phyloP scores from a whole-genome alignment of 2,888 invertebrate species.

The Junonia oenone region DNA sequence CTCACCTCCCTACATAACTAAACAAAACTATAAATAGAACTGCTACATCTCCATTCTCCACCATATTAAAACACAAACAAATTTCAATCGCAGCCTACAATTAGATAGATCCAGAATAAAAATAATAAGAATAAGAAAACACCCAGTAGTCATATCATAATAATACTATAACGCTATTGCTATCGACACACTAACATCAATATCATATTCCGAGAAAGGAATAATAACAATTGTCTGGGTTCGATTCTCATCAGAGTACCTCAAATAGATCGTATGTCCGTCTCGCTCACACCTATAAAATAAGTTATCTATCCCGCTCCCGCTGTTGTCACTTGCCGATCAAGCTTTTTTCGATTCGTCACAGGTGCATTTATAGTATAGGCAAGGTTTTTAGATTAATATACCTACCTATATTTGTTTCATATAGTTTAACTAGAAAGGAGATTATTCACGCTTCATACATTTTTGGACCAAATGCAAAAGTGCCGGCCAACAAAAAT shows the following conservation, averaged over 20 bases:
- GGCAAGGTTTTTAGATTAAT: constrained; percentile 21
- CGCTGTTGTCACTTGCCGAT: constrained; percentile 37
- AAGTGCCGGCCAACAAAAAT: too few relatives aligned
- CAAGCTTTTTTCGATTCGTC: constrained; percentile 38
- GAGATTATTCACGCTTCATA: too few relatives aligned
- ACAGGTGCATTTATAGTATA: constrained; percentile 36
- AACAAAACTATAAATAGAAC: too few relatives aligned
- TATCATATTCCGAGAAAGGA: constrained; percentile 18
- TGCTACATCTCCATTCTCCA: too few relatives aligned
- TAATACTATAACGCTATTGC: too few relatives aligned
- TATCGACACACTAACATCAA: background rate
- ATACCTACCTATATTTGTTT: too few relatives aligned
- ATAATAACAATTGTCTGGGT: constrained; percentile 22
- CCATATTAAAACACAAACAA: too few relatives aligned
- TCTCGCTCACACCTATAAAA: constrained; percentile 20
- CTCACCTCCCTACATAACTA: too few relatives aligned
- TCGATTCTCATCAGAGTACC: constrained; percentile 10
- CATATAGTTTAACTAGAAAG: too few relatives aligned
- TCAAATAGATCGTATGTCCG: constrained; percentile 10
- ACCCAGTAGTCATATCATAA: background rate
- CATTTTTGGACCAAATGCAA: too few relatives aligned
- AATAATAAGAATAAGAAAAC: background rate
- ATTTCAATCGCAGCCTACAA: too few relatives aligned
- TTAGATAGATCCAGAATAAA: background rate
- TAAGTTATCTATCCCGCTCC: constrained; percentile 27